A percentile compares a stretch with the other conserved stretches of the same genome.
phyloP scores from a whole-genome alignment of 1,140 invertebrate species.

The Micrasema minimum region DNA sequence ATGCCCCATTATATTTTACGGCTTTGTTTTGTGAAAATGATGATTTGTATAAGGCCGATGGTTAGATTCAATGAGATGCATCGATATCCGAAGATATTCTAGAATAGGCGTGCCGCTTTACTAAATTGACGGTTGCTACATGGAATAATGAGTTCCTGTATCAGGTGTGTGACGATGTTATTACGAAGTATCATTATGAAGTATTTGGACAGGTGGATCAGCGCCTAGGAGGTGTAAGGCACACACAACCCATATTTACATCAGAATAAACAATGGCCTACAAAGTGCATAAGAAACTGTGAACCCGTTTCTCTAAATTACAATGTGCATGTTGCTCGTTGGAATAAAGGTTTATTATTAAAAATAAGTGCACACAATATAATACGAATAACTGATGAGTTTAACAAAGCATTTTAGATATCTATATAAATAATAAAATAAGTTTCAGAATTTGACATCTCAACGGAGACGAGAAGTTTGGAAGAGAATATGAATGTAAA shows the following conservation, averaged over 20 bases:
- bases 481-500: too few species aligned
- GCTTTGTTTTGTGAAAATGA: too few species aligned
- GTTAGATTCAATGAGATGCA: constrained; percentile 25
- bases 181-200: constrained; percentile 5
- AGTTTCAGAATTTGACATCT: too few species aligned
- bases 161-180: constrained; percentile 16
- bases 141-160: constrained; percentile 16
- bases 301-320: constrained; percentile 10
- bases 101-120: constrained; percentile 10
- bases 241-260: constrained; percentile 30
- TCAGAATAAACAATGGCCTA: constrained; percentile 1
- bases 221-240: constrained; percentile 18
- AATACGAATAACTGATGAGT: background rate
- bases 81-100: background rate
- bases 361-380: background rate
- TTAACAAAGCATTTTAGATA: too few species aligned
- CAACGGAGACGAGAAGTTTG: too few species aligned
- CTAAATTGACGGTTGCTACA: constrained; percentile 32
- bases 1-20: too few species aligned
- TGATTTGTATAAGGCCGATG: background rate
- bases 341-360: too few species aligned
- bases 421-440: too few species aligned
- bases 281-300: background rate
- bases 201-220: constrained; percentile 19
- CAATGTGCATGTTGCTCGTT: background rate